Evolutionary conservation across 2,797 vertebrate species (phyloP).

Genomic region (Sternotherus odoratus): DNA sequence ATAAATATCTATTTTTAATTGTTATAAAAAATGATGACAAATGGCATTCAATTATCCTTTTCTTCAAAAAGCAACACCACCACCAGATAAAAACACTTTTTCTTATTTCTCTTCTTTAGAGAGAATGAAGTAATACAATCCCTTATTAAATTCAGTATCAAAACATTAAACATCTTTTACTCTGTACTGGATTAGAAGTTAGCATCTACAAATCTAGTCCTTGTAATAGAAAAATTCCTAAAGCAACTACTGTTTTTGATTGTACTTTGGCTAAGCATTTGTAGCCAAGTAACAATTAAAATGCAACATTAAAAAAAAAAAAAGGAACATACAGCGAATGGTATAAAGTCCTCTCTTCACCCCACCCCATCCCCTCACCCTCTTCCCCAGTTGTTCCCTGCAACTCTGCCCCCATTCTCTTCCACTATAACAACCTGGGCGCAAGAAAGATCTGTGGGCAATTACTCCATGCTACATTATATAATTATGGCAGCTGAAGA

Average conservation of each 20-base stretch:
- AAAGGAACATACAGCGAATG: not conserved
- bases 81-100: not conserved
- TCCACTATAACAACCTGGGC: accelerated
- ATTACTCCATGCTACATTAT: not conserved
- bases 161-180: not conserved
- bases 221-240: not conserved
- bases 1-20: no score
- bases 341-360: not conserved
- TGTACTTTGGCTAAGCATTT: not conserved
- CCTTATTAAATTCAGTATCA: not conserved
- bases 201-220: not conserved
- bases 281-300: constrained; percentile 18
- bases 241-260: not conserved
- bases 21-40: accelerated
- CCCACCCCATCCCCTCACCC: no score
- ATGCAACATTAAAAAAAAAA: not conserved
- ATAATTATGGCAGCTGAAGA: not conserved
- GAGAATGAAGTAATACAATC: not conserved
- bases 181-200: not conserved
- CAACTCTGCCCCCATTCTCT: not conserved
- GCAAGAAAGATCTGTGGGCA: not conserved
- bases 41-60: not conserved
- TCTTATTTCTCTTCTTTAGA: not conserved
- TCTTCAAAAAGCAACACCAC: not conserved
- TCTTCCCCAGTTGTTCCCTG: not conserved